Evolutionary conservation across 2,888 invertebrate genomes (phyloP).

Genomic region (Oligia latruncula): DNA sequence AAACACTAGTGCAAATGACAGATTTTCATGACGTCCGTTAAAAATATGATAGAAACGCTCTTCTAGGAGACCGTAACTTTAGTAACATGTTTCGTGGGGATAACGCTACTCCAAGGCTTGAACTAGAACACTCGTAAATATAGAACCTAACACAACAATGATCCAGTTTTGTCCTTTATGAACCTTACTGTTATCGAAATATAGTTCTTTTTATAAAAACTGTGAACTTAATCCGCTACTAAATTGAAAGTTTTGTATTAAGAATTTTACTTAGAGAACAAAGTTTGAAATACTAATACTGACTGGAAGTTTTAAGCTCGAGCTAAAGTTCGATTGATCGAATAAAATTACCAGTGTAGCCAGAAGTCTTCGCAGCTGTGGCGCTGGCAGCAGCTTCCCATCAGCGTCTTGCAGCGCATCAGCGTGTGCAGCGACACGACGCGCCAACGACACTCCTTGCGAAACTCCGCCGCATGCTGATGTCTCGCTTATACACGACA

Average conservation of each 20-base stretch:
- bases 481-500: constrained; percentile 85
- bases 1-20: not conserved
- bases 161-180: not conserved
- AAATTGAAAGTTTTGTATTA: not conserved
- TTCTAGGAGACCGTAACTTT: not conserved
- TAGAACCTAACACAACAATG: not conserved
- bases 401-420: constrained; percentile 92
- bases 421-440: constrained; percentile 88
- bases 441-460: constrained; percentile 94
- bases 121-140: not conserved
- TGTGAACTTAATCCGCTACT: not conserved
- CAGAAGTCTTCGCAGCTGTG: constrained; percentile 93
- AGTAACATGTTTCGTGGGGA: not conserved
- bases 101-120: too few relatives aligned
- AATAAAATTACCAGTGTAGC: constrained; percentile 91
- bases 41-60: not conserved
- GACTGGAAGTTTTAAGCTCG: not conserved
- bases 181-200: not conserved
- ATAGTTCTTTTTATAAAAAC: not conserved
- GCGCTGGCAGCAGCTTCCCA: constrained; percentile 94
- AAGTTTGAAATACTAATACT: not conserved
- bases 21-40: not conserved
- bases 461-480: constrained; percentile 85
- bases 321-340: not conserved
- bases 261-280: not conserved